Evolutionary conservation across 37 sponge, comb jelly and placozoan species (phyloP).

Genomic region (Haliclona indistincta): DNA sequence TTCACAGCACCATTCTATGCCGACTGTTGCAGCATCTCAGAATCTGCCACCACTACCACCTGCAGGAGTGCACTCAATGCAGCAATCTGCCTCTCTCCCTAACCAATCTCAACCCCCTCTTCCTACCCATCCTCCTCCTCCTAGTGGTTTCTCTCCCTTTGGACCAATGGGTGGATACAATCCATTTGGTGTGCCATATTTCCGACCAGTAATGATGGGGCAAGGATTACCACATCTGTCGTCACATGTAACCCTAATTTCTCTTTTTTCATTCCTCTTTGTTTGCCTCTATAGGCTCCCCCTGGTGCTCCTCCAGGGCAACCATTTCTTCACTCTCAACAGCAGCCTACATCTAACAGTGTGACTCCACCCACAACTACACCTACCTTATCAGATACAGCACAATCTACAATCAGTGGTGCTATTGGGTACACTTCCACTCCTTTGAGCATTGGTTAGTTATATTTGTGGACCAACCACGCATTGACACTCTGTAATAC

Average conservation of each 20-base stretch:
- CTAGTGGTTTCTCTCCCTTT: neutral
- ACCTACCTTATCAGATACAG: no score
- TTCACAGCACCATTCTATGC: neutral
- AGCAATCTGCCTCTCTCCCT: no score
- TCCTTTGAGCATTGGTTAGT: no score
- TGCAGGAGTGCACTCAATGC: no score
- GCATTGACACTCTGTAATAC: no score
- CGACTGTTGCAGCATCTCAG: neutral
- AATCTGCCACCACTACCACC: neutral
- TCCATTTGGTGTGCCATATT: slow-evolving; percentile 60
- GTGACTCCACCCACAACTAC: no score
- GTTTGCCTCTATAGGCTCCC: no score
- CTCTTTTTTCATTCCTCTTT: neutral
- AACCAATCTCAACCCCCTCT: neutral
- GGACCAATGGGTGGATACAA: slow-evolving; percentile 33
- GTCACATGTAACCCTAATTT: neutral
- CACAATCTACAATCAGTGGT: no score
- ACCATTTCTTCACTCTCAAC: neutral
- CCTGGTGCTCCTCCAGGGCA: neutral
- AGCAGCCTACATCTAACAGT: no score
- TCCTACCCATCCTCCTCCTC: slow-evolving; percentile 34
- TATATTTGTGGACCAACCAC: no score
- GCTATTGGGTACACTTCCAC: no score
- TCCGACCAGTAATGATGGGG: slow-evolving; percentile 52
- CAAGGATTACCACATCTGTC: neutral